These are phyloP conservation scores for Homarus americanus DNA, from an alignment of 1,140 invertebrate species.

Conservation along the genomic window DNA sequence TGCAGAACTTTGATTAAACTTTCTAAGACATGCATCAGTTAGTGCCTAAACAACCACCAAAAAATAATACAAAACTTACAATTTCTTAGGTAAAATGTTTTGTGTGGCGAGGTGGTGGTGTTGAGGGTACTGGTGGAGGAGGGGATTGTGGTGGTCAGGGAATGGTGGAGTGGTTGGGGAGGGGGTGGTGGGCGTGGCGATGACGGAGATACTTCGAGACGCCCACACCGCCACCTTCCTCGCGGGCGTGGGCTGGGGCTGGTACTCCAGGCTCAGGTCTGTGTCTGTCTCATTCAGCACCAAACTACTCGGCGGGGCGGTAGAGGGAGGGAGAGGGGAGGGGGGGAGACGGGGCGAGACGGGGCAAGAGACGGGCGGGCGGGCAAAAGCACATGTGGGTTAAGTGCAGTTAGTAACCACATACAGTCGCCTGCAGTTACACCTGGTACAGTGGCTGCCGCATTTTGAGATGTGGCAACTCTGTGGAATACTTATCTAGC, in stretches of 20 bases:
- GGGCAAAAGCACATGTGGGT: too few relatives aligned
- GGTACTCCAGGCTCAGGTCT: slow-evolving; percentile 62
- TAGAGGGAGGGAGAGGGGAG: background rate
- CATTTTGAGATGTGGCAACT: too few relatives aligned
- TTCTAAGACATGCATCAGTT: too few relatives aligned
- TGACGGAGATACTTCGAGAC: background rate
- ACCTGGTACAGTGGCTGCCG: too few relatives aligned
- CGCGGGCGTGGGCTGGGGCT: slow-evolving; percentile 19
- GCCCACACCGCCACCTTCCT: background rate
- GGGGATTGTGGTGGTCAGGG: slow-evolving; percentile 19
- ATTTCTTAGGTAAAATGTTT: slow-evolving; percentile 41
- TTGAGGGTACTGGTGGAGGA: background rate
- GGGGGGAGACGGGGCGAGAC: background rate
- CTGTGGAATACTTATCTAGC: too few relatives aligned
- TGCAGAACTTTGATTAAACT: too few relatives aligned
- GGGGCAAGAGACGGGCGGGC: too few relatives aligned
- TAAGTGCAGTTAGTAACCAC: too few relatives aligned
- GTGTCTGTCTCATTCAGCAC: slow-evolving; percentile 36
- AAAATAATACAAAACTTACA: slow-evolving; percentile 24
- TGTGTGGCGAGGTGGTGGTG: slow-evolving; percentile 7
- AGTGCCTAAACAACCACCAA: too few relatives aligned
- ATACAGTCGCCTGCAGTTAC: too few relatives aligned
- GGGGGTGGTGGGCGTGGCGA: slow-evolving; percentile 1
- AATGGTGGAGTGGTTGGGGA: background rate
- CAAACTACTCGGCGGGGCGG: background rate